A percentile compares a stretch with the other conserved stretches of the same genome.
These are phyloP conservation scores for Cranoglanis bouderius DNA, from an alignment of 2,113 vertebrate species.

Conservation along the genomic window DNA sequence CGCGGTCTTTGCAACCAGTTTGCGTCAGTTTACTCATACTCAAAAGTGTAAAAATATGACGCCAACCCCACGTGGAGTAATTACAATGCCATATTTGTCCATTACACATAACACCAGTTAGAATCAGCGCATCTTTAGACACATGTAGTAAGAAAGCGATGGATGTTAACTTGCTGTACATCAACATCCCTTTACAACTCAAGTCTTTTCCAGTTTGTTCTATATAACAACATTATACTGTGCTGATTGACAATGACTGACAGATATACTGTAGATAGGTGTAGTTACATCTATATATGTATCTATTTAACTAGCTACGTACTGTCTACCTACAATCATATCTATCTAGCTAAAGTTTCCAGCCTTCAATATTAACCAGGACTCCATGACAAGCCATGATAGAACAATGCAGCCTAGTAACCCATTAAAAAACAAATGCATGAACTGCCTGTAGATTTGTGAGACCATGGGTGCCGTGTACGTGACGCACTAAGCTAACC, in stretches of 20 bases:
- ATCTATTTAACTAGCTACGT: not conserved
- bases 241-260: not conserved
- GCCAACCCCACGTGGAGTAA: not conserved
- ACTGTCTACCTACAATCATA: not conserved
- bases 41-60: not conserved
- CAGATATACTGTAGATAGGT: not conserved
- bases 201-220: not conserved
- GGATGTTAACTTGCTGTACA: not conserved
- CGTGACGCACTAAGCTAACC: not conserved
- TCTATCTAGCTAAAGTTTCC: not conserved
- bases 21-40: not conserved
- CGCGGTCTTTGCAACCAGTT: not conserved
- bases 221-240: not conserved
- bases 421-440: not conserved
- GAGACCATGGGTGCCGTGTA: not conserved
- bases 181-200: not conserved
- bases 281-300: not conserved
- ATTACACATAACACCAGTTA: not conserved
- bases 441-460: not conserved
- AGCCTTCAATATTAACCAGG: not conserved
- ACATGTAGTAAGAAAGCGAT: not conserved
- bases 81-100: not conserved
- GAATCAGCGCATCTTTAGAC: not conserved
- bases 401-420: not conserved
- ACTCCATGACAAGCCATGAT: not conserved